Base-by-base conservation (phyloP, 2,888 invertebrate genomes). In the Melangyna quadrimaculata region DNA sequence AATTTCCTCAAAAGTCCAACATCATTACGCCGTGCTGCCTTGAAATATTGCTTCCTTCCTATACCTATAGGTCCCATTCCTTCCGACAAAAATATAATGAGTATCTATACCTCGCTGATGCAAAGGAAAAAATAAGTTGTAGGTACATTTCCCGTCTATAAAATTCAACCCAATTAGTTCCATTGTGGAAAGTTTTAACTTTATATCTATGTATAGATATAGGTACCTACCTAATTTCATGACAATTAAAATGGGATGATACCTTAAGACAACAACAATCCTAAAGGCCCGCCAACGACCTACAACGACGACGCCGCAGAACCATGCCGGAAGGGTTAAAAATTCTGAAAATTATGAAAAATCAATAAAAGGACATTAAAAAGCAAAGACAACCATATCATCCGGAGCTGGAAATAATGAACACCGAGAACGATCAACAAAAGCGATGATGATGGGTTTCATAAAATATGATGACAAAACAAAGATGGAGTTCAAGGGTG, bases 401-500 rank as follows among this genome's bases (percentile, higher is more conserved):
- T 40, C 45, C 19, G 61, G 37, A 24, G 12, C 5, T 19, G 22
- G 22, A 14, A 53, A 40, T 45, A 43, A 55, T 80, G 75, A 80
- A 53, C 53, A 55, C 45, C 45, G 45, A 55, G 37, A 81, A 78
- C 71, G 63, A 78, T 78, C 63, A 71, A 59, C 37, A 59, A 67
- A 22, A n/a, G n/a, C n/a, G n/a, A n/a, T n/a, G n/a, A n/a, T 17
- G 37, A 55, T 35, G 71, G 40, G 37, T 12, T 72, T 63, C 12
- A 82, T 37, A 74, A 29, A 43, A 43, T n/a, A n/a, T 17, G 70
- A 81, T 71, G 75, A 75, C 71, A 75, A 79, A 63, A 51, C 61
- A 74, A 84, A 84, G 71, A 84, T 72, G 75, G 75, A 71, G 71
- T 79, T 79, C 78, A 83, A 83, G 78, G 74, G 83, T 74, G 83